Evolutionary conservation across 1,140 invertebrate species (phyloP).

Genomic region (Lethrus apterus): DNA sequence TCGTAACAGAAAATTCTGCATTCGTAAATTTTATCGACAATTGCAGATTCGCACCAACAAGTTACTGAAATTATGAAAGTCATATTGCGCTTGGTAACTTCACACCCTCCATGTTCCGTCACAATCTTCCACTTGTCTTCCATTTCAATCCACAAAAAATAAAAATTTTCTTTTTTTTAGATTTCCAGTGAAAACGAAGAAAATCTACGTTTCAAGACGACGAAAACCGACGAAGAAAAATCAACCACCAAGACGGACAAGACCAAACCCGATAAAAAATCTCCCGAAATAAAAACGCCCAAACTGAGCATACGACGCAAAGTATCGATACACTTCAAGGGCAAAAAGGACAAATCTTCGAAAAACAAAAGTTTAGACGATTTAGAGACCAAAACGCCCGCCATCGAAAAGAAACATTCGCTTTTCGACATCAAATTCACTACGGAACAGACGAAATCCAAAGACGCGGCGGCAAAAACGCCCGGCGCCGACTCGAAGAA

Average conservation of each 20-base stretch:
- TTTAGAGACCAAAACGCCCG: slow-evolving; percentile 3
- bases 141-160: too few species aligned
- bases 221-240: slow-evolving; percentile 15
- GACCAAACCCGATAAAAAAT: slow-evolving; percentile 1
- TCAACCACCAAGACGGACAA: slow-evolving; percentile 12
- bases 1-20: too few species aligned
- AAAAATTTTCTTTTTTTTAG: too few species aligned
- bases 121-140: too few species aligned
- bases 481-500: slow-evolving; percentile 33
- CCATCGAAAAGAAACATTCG: slow-evolving; percentile 19
- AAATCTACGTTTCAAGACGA: slow-evolving; percentile 37
- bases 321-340: slow-evolving; percentile 39
- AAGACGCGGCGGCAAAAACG: slow-evolving; percentile 24
- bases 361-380: slow-evolving; percentile 15
- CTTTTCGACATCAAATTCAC: slow-evolving; percentile 24
- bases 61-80: too few species aligned
- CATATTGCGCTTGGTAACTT: too few species aligned
- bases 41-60: too few species aligned
- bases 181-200: slow-evolving; percentile 44
- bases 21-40: too few species aligned
- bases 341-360: slow-evolving; percentile 33
- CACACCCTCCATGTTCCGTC: too few species aligned
- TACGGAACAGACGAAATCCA: slow-evolving; percentile 15
- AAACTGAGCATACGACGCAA: slow-evolving; percentile 34
- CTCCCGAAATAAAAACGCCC: slow-evolving; percentile 21